Evolutionary conservation across 2,113 vertebrate species (phyloP).

Genomic region (Megaptera novaeangliae): DNA sequence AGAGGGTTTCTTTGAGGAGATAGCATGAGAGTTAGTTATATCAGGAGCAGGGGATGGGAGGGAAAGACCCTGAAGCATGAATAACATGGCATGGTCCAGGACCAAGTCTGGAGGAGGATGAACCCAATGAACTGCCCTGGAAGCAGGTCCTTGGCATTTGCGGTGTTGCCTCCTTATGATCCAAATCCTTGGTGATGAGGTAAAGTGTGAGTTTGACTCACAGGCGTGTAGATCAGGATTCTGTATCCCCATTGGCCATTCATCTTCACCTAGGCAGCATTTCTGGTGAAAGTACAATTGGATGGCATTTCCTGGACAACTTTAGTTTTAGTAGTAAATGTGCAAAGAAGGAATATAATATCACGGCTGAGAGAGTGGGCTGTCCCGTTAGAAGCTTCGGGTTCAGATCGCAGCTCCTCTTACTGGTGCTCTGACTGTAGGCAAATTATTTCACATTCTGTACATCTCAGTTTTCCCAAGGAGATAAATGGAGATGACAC

Average conservation of each 20-base stretch:
- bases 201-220: background rate
- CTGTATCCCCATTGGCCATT: background rate
- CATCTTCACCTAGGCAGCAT: background rate
- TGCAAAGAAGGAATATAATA: background rate
- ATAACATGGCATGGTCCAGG: background rate
- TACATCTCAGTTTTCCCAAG: background rate
- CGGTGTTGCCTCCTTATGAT: no score
- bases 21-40: background rate
- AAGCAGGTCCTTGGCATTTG: background rate
- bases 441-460: background rate
- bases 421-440: background rate
- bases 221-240: background rate
- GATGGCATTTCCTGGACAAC: background rate
- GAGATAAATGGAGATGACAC: background rate
- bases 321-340: background rate
- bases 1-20: background rate
- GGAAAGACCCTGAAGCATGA: background rate
- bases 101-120: background rate
- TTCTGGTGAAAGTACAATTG: background rate
- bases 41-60: background rate
- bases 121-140: background rate
- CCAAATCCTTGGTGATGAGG: background rate
- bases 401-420: background rate
- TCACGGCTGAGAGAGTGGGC: background rate
- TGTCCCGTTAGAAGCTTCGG: background rate